These are phyloP conservation scores for Drosophila pectinifera DNA, from an alignment of 1,140 invertebrate species.

Conservation along the genomic window DNA sequence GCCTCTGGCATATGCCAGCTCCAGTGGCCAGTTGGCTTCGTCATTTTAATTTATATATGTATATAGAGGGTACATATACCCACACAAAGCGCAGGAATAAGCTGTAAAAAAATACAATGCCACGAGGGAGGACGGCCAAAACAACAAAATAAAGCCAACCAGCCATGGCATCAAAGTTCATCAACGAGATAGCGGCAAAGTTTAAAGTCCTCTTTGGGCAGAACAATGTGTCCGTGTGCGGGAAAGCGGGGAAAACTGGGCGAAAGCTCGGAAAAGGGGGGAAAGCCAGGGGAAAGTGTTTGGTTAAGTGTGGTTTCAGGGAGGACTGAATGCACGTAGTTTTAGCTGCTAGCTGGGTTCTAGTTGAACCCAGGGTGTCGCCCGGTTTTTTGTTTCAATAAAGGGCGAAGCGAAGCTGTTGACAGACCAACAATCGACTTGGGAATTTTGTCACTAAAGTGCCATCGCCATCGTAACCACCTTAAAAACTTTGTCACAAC, in stretches of 20 bases:
- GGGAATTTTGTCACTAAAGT: conserved; percentile 82
- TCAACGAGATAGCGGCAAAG: conserved; percentile 76
- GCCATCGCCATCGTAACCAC: conserved; percentile 66
- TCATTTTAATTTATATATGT: conserved; percentile 64
- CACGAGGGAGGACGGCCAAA: conserved; percentile 29
- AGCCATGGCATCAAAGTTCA: conserved; percentile 77
- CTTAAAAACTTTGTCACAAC: conserved; percentile 69
- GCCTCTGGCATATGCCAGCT: conserved; percentile 67
- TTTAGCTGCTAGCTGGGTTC: conserved; percentile 37
- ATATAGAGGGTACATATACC: conserved; percentile 1
- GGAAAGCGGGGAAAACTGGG: conserved; percentile 2
- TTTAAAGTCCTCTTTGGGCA: conserved; percentile 59
- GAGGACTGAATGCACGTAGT: conserved; percentile 58
- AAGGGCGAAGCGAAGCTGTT: conserved; percentile 63
- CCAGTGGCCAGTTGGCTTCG: conserved; percentile 43
- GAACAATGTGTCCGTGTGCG: conserved; percentile 50
- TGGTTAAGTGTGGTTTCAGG: conserved; percentile 9
- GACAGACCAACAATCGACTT: conserved; percentile 83
- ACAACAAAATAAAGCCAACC: conserved; percentile 55
- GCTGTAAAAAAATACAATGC: conserved; percentile 62
- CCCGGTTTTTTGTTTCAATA: conserved; percentile 79
- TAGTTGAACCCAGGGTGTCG: conserved; percentile 31
- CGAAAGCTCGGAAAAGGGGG: too few species aligned
- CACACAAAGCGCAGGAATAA: conserved; percentile 25
- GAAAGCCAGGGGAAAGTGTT: conserved; percentile 18